phyloP scores from a whole-genome alignment of 1,140 invertebrate species.

The Agrypnia vestita region DNA sequence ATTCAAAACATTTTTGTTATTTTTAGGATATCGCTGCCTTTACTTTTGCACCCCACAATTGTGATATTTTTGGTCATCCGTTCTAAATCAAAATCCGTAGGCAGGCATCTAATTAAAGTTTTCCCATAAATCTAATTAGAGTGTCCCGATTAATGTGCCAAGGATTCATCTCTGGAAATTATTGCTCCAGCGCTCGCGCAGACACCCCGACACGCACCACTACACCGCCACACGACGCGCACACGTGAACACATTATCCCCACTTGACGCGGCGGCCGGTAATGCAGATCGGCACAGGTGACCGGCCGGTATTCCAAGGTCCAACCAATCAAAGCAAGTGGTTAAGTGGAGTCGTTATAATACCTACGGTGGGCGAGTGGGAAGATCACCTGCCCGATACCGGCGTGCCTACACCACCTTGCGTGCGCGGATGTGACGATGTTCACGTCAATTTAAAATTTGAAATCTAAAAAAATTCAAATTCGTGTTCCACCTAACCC shows the following conservation, averaged over 20 bases:
- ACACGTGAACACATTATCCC: slow-evolving; percentile 19
- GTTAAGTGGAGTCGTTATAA: slow-evolving; percentile 7
- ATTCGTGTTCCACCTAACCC: too few species aligned
- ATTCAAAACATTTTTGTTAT: too few species aligned
- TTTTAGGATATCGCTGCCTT: too few species aligned
- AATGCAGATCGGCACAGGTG: slow-evolving; percentile 18
- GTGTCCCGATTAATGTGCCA: too few species aligned
- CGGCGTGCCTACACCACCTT: neutral
- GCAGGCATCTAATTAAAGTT: too few species aligned
- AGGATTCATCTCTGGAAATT: too few species aligned
- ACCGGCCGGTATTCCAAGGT: slow-evolving; percentile 29
- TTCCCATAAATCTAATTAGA: too few species aligned
- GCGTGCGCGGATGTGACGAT: neutral
- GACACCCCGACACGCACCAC: neutral
- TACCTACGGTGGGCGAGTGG: neutral
- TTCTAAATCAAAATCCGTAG: too few species aligned
- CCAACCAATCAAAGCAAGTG: slow-evolving; percentile 31
- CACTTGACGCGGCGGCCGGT: neutral
- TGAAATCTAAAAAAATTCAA: too few species aligned
- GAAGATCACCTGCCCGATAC: neutral
- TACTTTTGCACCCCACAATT: too few species aligned
- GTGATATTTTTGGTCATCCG: too few species aligned
- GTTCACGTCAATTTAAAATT: too few species aligned
- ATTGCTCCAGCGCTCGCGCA: neutral
- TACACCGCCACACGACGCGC: neutral